A percentile compares a stretch with the other conserved stretches of the same genome.
phyloP scores from a whole-genome alignment of 2,113 vertebrate genomes.

The Nymphicus hollandicus region DNA sequence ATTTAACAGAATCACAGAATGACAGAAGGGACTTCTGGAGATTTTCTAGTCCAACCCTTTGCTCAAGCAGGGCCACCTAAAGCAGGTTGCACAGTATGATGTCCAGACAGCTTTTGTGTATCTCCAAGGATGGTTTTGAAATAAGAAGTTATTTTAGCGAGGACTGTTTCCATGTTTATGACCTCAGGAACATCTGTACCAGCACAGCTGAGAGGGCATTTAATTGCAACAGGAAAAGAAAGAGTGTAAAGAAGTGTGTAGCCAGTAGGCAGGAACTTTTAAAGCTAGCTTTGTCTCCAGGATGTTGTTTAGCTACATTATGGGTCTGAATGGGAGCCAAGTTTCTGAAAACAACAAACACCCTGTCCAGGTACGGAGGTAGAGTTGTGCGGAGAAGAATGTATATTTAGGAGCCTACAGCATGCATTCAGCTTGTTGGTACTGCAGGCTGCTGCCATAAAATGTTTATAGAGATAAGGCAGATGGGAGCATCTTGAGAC shows the following conservation, averaged over 20 bases:
- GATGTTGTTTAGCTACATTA: not conserved
- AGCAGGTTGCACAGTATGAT: not conserved
- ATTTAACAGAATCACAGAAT: not conserved
- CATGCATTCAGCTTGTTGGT: not conserved
- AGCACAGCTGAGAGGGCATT: not conserved
- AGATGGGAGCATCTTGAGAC: not conserved
- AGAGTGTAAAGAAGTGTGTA: not conserved
- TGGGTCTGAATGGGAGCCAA: not conserved
- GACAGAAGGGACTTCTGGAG: not conserved
- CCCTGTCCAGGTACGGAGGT: not conserved
- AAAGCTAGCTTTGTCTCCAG: not conserved
- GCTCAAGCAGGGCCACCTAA: not conserved
- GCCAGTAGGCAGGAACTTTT: not conserved
- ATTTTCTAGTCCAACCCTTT: not conserved
- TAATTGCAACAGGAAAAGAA: not conserved
- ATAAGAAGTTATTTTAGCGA: not conserved
- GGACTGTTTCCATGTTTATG: not conserved
- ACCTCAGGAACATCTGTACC: not conserved
- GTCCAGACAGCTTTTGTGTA: not conserved
- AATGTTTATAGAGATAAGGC: not conserved
- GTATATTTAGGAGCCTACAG: not conserved
- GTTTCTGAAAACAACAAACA: not conserved
- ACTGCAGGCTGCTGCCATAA: not conserved
- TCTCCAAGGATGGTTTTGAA: not conserved
- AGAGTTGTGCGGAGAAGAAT: not conserved